These are phyloP conservation scores for Limnothrissa miodon DNA, from an alignment of 2,113 vertebrate genomes.

Conservation along the genomic window DNA sequence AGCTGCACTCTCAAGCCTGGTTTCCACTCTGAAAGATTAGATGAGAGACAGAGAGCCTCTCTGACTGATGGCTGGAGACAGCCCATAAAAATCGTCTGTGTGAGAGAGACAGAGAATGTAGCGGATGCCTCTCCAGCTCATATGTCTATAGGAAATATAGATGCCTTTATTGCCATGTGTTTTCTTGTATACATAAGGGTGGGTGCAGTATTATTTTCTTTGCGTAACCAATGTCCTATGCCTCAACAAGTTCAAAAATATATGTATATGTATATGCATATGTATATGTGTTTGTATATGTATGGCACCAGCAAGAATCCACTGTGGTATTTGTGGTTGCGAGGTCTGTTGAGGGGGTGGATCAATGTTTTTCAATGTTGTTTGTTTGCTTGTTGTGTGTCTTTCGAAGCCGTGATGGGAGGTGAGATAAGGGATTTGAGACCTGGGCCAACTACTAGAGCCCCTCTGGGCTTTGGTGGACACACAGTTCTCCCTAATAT, in stretches of 20 bases:
- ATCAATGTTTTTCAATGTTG: background rate
- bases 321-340: background rate
- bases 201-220: background rate
- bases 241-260: background rate
- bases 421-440: slow-evolving; percentile 8
- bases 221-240: background rate
- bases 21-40: background rate
- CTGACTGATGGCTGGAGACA: background rate
- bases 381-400: background rate
- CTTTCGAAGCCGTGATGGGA: background rate
- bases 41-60: background rate
- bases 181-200: background rate
- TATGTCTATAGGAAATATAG: background rate
- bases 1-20: background rate
- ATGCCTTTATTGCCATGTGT: background rate
- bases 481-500: background rate
- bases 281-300: background rate
- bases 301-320: background rate
- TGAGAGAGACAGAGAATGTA: background rate
- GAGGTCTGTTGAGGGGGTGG: background rate
- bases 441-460: background rate
- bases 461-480: background rate
- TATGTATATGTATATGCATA: background rate
- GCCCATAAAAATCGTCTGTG: background rate
- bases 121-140: background rate